These are phyloP conservation scores for Spondyliosoma cantharus DNA, from an alignment of 2,797 vertebrate genomes.

Conservation along the genomic window DNA sequence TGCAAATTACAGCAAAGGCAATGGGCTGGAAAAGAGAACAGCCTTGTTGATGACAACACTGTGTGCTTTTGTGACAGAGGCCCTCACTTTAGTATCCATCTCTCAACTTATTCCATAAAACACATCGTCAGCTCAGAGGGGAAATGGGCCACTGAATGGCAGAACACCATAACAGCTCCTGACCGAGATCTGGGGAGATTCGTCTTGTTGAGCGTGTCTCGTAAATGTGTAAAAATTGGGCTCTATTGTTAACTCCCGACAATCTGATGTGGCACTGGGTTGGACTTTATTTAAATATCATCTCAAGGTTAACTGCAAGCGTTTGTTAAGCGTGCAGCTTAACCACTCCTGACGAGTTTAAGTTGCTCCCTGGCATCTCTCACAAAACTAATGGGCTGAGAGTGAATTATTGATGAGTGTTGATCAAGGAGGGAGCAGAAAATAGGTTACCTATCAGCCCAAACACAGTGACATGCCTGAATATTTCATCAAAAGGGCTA, in stretches of 20 bases:
- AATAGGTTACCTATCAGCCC: constrained; percentile 74
- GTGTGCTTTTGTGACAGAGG: constrained; percentile 65
- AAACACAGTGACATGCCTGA: constrained; percentile 59
- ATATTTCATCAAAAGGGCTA: constrained; percentile 75
- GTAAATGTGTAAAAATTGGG: constrained; percentile 45
- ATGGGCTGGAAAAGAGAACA: constrained; percentile 70
- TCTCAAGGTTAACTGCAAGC: constrained; percentile 60
- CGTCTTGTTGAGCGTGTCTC: constrained; percentile 14
- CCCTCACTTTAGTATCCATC: constrained; percentile 65
- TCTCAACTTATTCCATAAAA: constrained; percentile 71
- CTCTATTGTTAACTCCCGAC: constrained; percentile 20
- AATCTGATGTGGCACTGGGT: constrained; percentile 36
- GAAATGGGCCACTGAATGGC: constrained; percentile 62
- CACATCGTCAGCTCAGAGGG: constrained; percentile 49
- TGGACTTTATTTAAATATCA: constrained; percentile 62
- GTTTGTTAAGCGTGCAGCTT: constrained; percentile 44
- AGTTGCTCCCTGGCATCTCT: constrained; percentile 67
- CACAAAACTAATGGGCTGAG: constrained; percentile 71
- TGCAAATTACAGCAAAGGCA: constrained; percentile 74
- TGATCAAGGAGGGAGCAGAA: constrained; percentile 75
- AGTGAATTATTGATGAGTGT: constrained; percentile 81
- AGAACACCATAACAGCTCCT: constrained; percentile 52
- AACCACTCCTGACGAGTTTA: constrained; percentile 56
- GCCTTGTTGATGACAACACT: constrained; percentile 73
- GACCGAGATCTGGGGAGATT: constrained; percentile 40